These are phyloP conservation scores for Fragum fragum DNA, from an alignment of 2,888 invertebrate genomes.

Conservation along the genomic window DNA sequence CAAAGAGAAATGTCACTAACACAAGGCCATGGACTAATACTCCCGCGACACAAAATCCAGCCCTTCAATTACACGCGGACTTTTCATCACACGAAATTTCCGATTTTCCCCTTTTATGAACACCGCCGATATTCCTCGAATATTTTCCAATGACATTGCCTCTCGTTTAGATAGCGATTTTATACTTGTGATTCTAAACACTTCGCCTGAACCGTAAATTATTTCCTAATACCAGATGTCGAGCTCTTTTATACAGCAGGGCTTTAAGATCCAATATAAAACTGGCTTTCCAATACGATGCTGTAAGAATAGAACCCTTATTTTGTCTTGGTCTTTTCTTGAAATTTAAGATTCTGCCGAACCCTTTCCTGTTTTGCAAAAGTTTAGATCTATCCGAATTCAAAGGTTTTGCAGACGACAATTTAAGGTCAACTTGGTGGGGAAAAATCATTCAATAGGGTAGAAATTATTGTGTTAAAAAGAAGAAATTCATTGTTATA, in stretches of 20 bases:
- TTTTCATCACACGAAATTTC: neutral
- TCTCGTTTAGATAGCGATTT: conserved; percentile 2
- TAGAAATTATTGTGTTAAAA: too few relatives aligned
- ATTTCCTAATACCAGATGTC: conserved; percentile 3
- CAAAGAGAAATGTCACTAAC: conserved; percentile 2
- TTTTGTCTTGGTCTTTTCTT: too few relatives aligned
- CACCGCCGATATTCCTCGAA: neutral
- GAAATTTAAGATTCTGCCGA: too few relatives aligned
- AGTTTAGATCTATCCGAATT: too few relatives aligned
- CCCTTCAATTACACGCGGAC: neutral
- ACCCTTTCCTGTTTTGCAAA: too few relatives aligned
- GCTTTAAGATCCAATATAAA: neutral
- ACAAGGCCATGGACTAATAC: neutral
- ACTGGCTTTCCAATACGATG: neutral
- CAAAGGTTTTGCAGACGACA: too few relatives aligned
- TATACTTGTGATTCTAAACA: conserved; percentile 6
- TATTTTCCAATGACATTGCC: conserved; percentile 3
- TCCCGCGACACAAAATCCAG: neutral
- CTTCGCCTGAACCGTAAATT: conserved; percentile 6
- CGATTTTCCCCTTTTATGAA: conserved; percentile 6
- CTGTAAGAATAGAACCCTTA: neutral
- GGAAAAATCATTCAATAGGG: too few relatives aligned
- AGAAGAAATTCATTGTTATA: too few relatives aligned
- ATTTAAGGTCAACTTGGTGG: too few relatives aligned
- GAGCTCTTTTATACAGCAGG: conserved; percentile 3